phyloP scores from a whole-genome alignment of 2,797 vertebrate species.

The Muraenolepis orangiensis region DNA sequence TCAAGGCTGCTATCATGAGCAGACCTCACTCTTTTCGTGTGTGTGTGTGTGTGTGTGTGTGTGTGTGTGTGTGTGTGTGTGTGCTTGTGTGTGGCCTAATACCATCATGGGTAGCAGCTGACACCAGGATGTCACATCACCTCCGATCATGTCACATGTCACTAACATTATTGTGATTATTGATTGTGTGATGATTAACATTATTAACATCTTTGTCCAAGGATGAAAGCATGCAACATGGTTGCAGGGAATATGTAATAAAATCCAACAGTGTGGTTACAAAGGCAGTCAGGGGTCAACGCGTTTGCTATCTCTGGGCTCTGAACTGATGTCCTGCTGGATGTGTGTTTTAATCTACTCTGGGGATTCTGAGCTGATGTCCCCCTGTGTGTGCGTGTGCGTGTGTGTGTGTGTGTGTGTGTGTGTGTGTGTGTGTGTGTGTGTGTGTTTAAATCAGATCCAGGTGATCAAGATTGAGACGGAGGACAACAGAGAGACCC shows the following conservation, averaged over 20 bases:
- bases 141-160: slow-evolving; percentile 58
- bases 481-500: slow-evolving; percentile 91
- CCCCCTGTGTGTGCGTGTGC: background rate
- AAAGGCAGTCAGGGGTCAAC: background rate
- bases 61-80: background rate
- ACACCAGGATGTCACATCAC: slow-evolving; percentile 57
- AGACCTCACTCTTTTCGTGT: background rate
- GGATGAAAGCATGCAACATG: background rate
- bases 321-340: background rate
- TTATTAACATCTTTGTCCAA: background rate
- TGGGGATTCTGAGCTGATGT: background rate
- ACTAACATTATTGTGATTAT: too few relatives aligned
- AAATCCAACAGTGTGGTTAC: background rate
- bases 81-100: background rate
- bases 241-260: background rate
- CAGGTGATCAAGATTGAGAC: slow-evolving; percentile 96
- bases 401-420: background rate
- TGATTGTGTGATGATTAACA: too few relatives aligned
- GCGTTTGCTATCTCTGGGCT: background rate
- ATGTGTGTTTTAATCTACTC: background rate
- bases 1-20: too few relatives aligned
- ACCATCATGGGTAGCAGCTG: too few relatives aligned
- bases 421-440: background rate
- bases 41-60: background rate
- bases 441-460: slow-evolving; percentile 73